Evolutionary conservation across 2,888 invertebrate species (phyloP), one percentile per base, ranked within the genome.

Genomic region (Pilophorus perplexus): DNA sequence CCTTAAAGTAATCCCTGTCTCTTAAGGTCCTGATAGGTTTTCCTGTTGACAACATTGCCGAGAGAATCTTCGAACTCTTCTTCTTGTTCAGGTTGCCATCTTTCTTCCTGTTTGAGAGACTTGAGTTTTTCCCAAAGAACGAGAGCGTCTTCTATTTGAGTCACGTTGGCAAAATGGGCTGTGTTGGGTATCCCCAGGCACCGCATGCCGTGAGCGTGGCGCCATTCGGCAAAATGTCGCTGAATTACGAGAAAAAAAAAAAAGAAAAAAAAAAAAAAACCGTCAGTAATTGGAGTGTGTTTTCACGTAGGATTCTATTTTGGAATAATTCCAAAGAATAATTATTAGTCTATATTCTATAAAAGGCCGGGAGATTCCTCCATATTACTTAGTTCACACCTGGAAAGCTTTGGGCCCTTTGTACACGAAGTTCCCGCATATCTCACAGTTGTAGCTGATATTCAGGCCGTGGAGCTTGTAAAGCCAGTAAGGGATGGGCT

Each of bases 121-220:
- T 97, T 97, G 14, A 99, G 82, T 79, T 97, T 97, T 75, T 97
- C 95, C 98, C 99, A 99, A 70, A 99, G 79, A 38, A 94, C 93
- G 54, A 98, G 83, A 0, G 98, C 98, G 78, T 98, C 98, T 78
- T 97, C 97, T 73, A 98, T 98, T 76, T 95, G 93, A 0, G 98
- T 99, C 37, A 99, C 98, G 78, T 99, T 99, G 0, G 99, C 98
- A 80, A 99, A 99, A 80, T 99, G 99, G 0, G 99, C 98, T 0
- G 99, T 99, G 78, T 99, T 99, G 0, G 99, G 99, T 73, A 99
- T 99, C 4, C 98, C 98, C 14, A 99, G 83, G 76, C 99, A 99
- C 20, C 74, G 66, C 74, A 74, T 74, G 1, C 74, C 74, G 52
- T 74, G 74, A 54, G 86, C 85, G 75, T 86, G 86, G 62, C 86